These are phyloP conservation scores for Caenorhabditis sinica DNA, from an alignment of 2,888 invertebrate species.

Conservation along the genomic window DNA sequence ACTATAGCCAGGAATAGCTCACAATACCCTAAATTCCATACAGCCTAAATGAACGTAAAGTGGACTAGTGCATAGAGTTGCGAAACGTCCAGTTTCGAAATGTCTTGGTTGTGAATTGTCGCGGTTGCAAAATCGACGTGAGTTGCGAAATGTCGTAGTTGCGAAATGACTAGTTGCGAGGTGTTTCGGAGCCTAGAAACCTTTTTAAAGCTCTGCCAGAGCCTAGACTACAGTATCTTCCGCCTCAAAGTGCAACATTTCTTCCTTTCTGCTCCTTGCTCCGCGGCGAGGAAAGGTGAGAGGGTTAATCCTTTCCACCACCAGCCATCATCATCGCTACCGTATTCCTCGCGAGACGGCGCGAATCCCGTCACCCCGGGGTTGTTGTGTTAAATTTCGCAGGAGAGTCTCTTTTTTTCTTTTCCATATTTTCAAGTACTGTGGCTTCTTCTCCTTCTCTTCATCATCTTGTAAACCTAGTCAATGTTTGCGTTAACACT, in stretches of 20 bases:
- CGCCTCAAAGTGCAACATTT: neutral
- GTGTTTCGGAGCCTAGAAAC: too few species aligned
- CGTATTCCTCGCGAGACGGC: neutral
- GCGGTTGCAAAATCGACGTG: too few species aligned
- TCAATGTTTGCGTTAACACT: slow-evolving; percentile 65
- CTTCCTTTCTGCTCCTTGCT: too few species aligned
- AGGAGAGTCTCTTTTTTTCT: slow-evolving; percentile 10
- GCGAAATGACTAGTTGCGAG: too few species aligned
- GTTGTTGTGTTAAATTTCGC: slow-evolving; percentile 64
- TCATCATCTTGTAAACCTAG: slow-evolving; percentile 54
- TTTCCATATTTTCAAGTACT: slow-evolving; percentile 6
- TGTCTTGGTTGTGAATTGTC: too few species aligned
- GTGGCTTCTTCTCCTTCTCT: neutral
- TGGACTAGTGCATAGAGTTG: too few species aligned
- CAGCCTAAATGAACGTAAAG: too few species aligned
- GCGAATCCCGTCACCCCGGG: slow-evolving; percentile 48
- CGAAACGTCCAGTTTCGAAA: too few species aligned
- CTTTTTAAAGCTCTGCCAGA: neutral
- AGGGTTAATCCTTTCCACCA: neutral
- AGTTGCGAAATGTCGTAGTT: too few species aligned
- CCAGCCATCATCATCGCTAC: neutral
- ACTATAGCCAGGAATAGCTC: too few species aligned
- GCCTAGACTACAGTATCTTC: neutral
- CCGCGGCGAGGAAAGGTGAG: neutral
- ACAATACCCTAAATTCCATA: too few species aligned